A percentile compares a stretch with the other conserved stretches of the same genome.
Conservation (phyloP, 2,888 invertebrate species). For the Rhaphigaster nebulosa region DNA sequence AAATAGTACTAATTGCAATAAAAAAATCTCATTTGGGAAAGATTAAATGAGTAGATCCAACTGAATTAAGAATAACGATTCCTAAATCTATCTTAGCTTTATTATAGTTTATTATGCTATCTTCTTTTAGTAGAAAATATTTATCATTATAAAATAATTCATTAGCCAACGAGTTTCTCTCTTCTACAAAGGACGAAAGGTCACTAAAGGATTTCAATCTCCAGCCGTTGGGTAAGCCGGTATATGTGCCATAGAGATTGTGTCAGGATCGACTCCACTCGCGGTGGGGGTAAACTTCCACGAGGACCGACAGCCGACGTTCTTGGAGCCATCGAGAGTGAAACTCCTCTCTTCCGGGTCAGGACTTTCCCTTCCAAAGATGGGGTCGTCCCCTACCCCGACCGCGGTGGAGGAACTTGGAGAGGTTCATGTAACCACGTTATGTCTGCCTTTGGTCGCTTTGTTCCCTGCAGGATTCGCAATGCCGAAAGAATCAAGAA, state of each 20-base stretch:
- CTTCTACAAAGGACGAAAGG: background rate
- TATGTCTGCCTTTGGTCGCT: background rate
- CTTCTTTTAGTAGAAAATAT: background rate
- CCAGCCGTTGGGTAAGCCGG: background rate
- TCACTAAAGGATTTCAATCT: constrained; percentile 19
- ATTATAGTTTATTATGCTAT: background rate
- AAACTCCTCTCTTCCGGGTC: constrained; percentile 39
- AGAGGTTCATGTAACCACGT: constrained; percentile 9
- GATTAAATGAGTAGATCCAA: too few relatives aligned
- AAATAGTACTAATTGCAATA: background rate
- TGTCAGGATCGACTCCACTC: background rate
- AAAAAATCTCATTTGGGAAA: background rate
- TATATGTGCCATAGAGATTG: constrained; percentile 29
- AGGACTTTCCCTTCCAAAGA: constrained; percentile 45
- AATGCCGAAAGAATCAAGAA: background rate
- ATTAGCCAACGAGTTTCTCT: constrained; percentile 1
- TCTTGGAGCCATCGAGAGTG: constrained; percentile 40
- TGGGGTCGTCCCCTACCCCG: constrained; percentile 39
- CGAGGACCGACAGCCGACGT: background rate
- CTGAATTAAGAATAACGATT: too few relatives aligned
- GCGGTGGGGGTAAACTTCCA: background rate
- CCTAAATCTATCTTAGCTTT: too few relatives aligned
- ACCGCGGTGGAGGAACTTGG: background rate
- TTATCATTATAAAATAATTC: background rate
- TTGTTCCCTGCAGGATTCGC: background rate